phyloP scores from a whole-genome alignment of 2,797 vertebrate species.

The Yasuhikotakia modesta region DNA sequence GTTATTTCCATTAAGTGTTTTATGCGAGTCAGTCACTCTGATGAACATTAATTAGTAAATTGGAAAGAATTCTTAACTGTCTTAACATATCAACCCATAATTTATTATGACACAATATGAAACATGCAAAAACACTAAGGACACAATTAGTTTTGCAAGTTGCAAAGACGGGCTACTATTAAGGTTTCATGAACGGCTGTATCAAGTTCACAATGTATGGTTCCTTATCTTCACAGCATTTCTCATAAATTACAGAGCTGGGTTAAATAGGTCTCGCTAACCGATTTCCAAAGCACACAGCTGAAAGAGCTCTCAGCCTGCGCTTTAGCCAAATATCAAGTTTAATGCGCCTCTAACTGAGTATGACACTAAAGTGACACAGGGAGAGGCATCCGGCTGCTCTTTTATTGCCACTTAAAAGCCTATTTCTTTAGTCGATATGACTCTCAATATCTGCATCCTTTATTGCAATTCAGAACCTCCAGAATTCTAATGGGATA shows the following conservation, averaged over 20 bases:
- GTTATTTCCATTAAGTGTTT: background rate
- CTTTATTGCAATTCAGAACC: background rate
- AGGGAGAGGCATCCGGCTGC: background rate
- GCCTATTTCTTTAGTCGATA: conserved; percentile 4
- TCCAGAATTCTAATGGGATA: conserved; percentile 4
- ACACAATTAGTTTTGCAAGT: conserved; percentile 72
- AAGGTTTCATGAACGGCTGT: conserved; percentile 64
- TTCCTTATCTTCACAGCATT: conserved; percentile 58
- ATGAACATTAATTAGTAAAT: conserved; percentile 63
- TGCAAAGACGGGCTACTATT: conserved; percentile 74
- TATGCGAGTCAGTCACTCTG: conserved; percentile 67
- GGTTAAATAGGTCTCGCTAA: conserved; percentile 13
- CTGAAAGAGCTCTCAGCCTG: background rate
- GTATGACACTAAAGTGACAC: conserved; percentile 11
- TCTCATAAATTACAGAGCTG: conserved; percentile 65
- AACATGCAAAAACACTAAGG: conserved; percentile 56
- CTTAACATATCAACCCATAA: conserved; percentile 71
- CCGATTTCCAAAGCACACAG: background rate
- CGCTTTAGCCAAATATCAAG: background rate
- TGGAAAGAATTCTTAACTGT: conserved; percentile 62
- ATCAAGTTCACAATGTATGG: conserved; percentile 65
- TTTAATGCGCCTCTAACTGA: conserved; percentile 1
- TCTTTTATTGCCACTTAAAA: conserved; percentile 13
- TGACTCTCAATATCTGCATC: background rate
- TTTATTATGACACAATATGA: conserved; percentile 78